Conservation (phyloP, 2,797 vertebrate genomes). For the Sebastes goodei region DNA sequence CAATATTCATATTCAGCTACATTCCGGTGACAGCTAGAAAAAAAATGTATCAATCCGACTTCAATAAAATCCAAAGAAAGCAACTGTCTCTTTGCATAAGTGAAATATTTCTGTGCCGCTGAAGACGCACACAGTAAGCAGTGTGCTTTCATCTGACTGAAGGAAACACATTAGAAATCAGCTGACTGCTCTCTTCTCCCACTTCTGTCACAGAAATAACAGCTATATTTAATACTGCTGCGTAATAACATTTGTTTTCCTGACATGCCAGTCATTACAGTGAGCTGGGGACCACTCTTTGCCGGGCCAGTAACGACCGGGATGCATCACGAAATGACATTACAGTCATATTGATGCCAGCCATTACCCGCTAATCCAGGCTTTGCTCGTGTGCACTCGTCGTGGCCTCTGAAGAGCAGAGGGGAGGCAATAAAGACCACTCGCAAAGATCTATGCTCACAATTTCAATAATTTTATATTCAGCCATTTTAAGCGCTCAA, state of each 20-base stretch:
- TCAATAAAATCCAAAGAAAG: not conserved
- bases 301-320: slow-evolving; percentile 73
- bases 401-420: slow-evolving; percentile 68
- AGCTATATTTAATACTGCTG: slow-evolving; percentile 74
- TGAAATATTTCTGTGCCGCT: not conserved
- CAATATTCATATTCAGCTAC: not conserved
- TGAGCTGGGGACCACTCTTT: slow-evolving; percentile 71
- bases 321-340: slow-evolving; percentile 84
- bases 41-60: not conserved
- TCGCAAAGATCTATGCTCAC: slow-evolving; percentile 79
- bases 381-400: slow-evolving; percentile 68
- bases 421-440: slow-evolving; percentile 80
- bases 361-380: slow-evolving; percentile 79
- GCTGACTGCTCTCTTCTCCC: slow-evolving; percentile 60
- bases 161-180: slow-evolving; percentile 57
- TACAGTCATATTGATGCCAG: slow-evolving; percentile 84
- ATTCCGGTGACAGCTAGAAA: not conserved
- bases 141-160: slow-evolving; percentile 22
- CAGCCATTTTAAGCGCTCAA: slow-evolving; percentile 70
- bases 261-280: slow-evolving; percentile 78
- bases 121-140: slow-evolving; percentile 17
- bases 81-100: not conserved
- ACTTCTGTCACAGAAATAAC: slow-evolving; percentile 72
- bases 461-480: slow-evolving; percentile 85
- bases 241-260: slow-evolving; percentile 79